Conservation (phyloP, 2,797 vertebrate species). For the Enteromius paludinosus region DNA sequence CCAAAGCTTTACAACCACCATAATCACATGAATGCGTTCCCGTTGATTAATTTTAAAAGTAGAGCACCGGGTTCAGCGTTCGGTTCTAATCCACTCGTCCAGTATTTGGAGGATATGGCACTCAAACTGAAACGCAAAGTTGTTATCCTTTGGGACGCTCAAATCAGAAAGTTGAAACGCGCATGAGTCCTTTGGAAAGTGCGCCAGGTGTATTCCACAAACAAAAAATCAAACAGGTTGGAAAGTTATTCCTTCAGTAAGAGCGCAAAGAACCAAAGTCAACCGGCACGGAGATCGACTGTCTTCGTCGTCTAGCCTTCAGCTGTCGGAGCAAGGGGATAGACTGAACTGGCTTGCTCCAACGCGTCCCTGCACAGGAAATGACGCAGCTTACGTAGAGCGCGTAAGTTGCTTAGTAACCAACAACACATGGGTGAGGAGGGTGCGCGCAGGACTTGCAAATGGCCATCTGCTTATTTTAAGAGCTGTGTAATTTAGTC, state of each 20-base stretch:
- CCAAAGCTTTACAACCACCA: slow-evolving; percentile 23
- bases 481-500: not conserved
- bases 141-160: slow-evolving; percentile 16
- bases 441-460: slow-evolving; percentile 25
- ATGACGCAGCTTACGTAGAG: slow-evolving; percentile 70
- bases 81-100: slow-evolving; percentile 21
- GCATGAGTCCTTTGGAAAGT: slow-evolving; percentile 4
- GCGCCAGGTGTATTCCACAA: not conserved
- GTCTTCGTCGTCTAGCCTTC: slow-evolving; percentile 38
- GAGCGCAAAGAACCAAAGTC: not conserved
- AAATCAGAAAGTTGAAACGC: slow-evolving; percentile 37
- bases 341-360: slow-evolving; percentile 56
- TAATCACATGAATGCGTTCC: not conserved
- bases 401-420: slow-evolving; percentile 65
- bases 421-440: slow-evolving; percentile 49
- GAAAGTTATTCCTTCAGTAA: not conserved
- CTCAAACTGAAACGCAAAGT: slow-evolving; percentile 37
- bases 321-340: slow-evolving; percentile 51
- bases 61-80: not conserved
- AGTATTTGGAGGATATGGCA: not conserved
- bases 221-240: not conserved
- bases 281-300: not conserved
- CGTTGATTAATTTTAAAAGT: slow-evolving; percentile 16
- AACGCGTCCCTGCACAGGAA: slow-evolving; percentile 68
- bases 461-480: slow-evolving; percentile 33